Evolutionary conservation across 2,888 invertebrate species (phyloP).

Genomic region (Dichetophora obliterata): DNA sequence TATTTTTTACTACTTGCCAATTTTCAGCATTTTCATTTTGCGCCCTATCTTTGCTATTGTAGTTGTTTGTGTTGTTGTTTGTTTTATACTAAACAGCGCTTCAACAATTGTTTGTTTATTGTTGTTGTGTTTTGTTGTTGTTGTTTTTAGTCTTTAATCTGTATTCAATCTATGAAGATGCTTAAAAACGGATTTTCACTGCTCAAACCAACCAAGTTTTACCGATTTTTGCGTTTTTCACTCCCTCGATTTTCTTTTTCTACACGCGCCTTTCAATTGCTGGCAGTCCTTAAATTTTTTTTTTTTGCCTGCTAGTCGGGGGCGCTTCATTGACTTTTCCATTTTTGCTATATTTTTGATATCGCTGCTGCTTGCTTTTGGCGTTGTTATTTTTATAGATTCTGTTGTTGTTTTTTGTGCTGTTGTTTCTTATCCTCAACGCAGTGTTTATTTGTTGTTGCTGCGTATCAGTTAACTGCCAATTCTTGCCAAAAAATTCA

Average conservation of each 20-base stretch:
- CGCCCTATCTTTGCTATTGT: too few species aligned
- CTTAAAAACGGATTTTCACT: slow-evolving; percentile 42
- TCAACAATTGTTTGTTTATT: not conserved
- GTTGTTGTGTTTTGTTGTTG: not conserved
- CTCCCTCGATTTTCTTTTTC: too few species aligned
- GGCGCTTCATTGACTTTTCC: too few species aligned
- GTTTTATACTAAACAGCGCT: too few species aligned
- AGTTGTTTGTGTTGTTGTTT: too few species aligned
- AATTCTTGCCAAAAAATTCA: slow-evolving; percentile 16
- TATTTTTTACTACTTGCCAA: too few species aligned
- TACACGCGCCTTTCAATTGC: too few species aligned
- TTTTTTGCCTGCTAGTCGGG: too few species aligned
- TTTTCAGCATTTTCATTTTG: too few species aligned
- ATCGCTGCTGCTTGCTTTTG: not conserved
- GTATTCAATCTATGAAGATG: slow-evolving; percentile 45
- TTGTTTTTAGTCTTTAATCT: slow-evolving; percentile 37
- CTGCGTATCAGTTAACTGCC: slow-evolving; percentile 9
- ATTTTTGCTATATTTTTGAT: too few species aligned
- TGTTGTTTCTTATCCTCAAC: not conserved
- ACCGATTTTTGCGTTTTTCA: not conserved
- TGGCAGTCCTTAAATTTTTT: too few species aligned
- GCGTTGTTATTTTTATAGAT: not conserved
- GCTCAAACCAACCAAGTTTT: slow-evolving; percentile 24
- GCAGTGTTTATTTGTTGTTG: slow-evolving; percentile 2
- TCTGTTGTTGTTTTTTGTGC: not conserved